A percentile compares a stretch with the other conserved stretches of the same genome.
Evolutionary conservation across 2,113 vertebrate species (phyloP).

Genomic region (Pipa parva): DNA sequence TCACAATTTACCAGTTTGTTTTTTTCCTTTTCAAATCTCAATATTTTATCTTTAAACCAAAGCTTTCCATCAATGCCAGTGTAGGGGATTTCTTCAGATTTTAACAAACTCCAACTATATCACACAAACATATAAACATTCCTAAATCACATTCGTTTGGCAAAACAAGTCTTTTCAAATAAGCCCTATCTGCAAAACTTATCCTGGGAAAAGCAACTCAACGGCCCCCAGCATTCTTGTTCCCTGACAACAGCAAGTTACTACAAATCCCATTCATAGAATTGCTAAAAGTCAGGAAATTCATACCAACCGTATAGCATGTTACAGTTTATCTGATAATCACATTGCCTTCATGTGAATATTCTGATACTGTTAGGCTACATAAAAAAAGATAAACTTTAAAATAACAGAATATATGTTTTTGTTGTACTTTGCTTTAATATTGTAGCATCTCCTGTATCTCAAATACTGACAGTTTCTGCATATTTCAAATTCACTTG

Average conservation of each 20-base stretch:
- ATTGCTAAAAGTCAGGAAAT: neutral
- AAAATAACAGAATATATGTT: neutral
- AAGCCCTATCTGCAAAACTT: neutral
- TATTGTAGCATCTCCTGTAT: neutral
- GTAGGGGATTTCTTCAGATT: neutral
- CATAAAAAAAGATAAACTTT: constrained; percentile 6
- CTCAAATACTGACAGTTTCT: constrained; percentile 25
- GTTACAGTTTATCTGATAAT: too few species aligned
- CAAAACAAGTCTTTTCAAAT: too few species aligned
- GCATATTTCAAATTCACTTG: neutral
- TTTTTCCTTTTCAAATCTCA: too few species aligned
- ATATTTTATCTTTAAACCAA: neutral
- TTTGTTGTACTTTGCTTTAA: neutral
- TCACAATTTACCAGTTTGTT: too few species aligned
- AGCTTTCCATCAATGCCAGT: neutral
- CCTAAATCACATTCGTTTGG: too few species aligned
- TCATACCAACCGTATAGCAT: neutral
- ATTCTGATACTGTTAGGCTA: neutral
- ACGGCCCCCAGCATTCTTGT: neutral
- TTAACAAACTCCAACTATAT: neutral
- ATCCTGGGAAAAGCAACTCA: neutral
- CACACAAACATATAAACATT: too few species aligned
- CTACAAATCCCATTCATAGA: neutral
- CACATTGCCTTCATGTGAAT: neutral
- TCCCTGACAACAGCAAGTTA: neutral